Evolutionary conservation across 2,888 invertebrate species (phyloP).

Genomic region (Ochropacha duplaris): DNA sequence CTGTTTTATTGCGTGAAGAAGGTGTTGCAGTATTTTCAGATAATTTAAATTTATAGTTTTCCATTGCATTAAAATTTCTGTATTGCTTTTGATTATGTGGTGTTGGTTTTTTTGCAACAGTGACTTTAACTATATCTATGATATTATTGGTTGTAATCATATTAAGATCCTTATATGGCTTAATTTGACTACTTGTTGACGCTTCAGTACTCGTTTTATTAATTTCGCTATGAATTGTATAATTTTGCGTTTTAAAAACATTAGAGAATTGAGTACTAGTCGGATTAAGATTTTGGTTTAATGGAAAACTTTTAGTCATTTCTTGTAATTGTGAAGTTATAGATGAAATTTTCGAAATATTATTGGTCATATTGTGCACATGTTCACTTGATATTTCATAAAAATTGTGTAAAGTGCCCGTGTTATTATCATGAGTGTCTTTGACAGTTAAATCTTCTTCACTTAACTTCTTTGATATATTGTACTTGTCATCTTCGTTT

Average conservation of each 20-base stretch:
- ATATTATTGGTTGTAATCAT: background rate
- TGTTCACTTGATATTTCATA: background rate
- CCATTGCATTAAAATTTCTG: background rate
- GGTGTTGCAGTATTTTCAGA: background rate
- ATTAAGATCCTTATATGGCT: background rate
- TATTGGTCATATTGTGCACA: background rate
- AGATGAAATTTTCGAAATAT: background rate
- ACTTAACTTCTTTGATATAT: background rate
- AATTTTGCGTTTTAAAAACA: background rate
- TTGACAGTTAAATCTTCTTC: background rate
- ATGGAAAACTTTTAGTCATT: background rate
- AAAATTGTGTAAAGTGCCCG: background rate
- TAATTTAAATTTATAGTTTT: background rate
- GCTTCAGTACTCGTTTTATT: background rate
- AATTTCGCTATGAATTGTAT: background rate
- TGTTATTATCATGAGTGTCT: background rate
- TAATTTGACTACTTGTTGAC: background rate
- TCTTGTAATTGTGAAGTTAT: too few relatives aligned
- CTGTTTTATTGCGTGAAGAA: background rate
- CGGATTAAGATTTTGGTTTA: background rate
- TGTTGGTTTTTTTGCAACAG: background rate
- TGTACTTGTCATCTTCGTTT: conserved; percentile 7
- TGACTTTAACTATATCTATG: background rate
- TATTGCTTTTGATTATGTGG: background rate
- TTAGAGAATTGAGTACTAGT: background rate